Conservation (phyloP, 2,113 vertebrate genomes). For the Galbula dea region DNA sequence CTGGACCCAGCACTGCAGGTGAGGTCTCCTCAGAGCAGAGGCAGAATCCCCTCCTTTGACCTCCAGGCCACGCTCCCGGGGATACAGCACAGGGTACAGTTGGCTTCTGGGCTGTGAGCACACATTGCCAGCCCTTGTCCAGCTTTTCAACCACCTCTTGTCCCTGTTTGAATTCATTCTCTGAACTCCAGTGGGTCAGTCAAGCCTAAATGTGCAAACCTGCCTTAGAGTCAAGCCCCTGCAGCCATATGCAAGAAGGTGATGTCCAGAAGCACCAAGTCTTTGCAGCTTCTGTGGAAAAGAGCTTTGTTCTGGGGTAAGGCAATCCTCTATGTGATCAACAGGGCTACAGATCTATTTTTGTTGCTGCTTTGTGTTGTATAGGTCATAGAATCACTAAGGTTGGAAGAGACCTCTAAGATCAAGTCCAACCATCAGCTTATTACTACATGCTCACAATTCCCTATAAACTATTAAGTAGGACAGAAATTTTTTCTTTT, state of each 20-base stretch:
- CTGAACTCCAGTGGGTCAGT: neutral
- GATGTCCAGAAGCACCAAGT: neutral
- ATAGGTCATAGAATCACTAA: no score
- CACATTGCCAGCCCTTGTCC: neutral
- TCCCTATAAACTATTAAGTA: neutral
- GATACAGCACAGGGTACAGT: no score
- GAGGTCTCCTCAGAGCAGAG: neutral
- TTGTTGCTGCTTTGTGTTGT: neutral
- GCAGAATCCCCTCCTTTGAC: neutral
- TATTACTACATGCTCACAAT: no score
- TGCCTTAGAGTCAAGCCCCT: neutral
- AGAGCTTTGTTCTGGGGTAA: neutral
- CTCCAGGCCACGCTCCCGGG: no score
- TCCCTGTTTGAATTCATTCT: neutral
- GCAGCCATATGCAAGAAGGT: fast-evolving
- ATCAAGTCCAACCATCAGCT: no score
- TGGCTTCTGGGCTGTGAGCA: neutral
- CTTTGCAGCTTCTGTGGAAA: neutral
- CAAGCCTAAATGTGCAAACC: neutral
- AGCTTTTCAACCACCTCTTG: neutral
- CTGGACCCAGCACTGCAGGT: neutral
- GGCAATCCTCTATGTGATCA: neutral
- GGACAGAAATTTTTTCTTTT: neutral
- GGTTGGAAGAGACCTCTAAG: no score
- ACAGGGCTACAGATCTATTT: neutral